Base-by-base conservation (phyloP, 2,797 vertebrate genomes). In the Eulemur coronatus region DNA sequence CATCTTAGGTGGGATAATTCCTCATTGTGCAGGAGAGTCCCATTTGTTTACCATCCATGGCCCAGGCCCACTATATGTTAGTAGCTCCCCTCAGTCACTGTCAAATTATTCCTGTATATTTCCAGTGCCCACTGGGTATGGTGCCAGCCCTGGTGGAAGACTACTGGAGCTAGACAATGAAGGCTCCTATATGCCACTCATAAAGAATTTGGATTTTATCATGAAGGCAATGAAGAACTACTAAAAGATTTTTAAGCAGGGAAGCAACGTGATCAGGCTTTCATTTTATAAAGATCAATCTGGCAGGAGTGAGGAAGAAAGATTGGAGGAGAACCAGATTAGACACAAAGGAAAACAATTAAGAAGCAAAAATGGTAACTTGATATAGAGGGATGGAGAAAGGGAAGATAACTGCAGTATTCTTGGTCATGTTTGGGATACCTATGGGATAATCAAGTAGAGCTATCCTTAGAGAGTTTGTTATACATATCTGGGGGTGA, bases 131-230 rank as follows among this genome's bases (percentile, higher is more conserved):
- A 35, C 13, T 35, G 33, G 10, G 28, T 28, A 82, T 18, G 46
- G 75, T 28, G 20, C 20, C 46, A 84, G 17, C 50, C 15, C 52
- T 26, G 4, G 67, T 24, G 26, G 35, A 57, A 30, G 70, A 17
- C 35, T 57, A 61, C 55, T 70, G 33, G 22, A 18, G 79, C 20
- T n/a, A 55, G 61, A 63, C 14, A 90, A 35, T 38, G 52, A 94
- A 90, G 88, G 50, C 11, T 76, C 38, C 38, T 35, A 15, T 33
- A 35, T 6, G 13, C 84, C 12, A 94, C 55, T 87, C 41, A 22
- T 52, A 61, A 96, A 65, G 76, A 95, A 63, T 67, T 1, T 92
- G 70, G 52, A 69, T 79, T 82, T 92, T 63, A 80, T 63, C 72
- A 92, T 18, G 17, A 90, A 91, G 50, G 59, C 50, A 92, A 63